A percentile compares a stretch with the other conserved stretches of the same genome.
phyloP scores from a whole-genome alignment of 1,140 invertebrate species.

The Drosophila pruinosa region DNA sequence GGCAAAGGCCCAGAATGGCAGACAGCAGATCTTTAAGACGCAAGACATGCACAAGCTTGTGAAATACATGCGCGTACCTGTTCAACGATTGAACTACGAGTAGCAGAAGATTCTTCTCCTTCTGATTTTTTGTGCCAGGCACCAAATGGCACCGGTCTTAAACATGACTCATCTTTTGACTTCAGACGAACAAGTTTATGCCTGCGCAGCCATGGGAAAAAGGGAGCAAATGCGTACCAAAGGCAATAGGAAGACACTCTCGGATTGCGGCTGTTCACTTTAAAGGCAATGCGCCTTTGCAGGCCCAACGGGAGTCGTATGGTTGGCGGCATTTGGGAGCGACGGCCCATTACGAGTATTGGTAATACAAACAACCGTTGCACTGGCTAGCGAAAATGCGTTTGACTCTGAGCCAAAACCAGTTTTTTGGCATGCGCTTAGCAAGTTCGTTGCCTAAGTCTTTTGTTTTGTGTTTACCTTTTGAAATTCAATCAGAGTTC shows the following conservation, averaged over 20 bases:
- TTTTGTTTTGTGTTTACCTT: constrained; percentile 64
- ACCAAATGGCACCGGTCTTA: constrained; percentile 22
- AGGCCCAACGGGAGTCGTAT: constrained; percentile 8
- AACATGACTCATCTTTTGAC: constrained; percentile 50
- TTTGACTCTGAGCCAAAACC: constrained; percentile 52
- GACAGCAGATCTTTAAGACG: constrained; percentile 3
- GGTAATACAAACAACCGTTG: constrained; percentile 49
- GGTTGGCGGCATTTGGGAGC: constrained; percentile 22
- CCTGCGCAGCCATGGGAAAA: constrained; percentile 64
- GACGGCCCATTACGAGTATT: neutral
- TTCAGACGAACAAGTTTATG: constrained; percentile 49
- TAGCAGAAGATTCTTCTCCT: constrained; percentile 15
- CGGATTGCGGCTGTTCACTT: neutral
- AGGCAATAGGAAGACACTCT: constrained; percentile 7
- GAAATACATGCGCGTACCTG: constrained; percentile 53
- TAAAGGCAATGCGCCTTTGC: constrained; percentile 27
- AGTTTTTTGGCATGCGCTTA: constrained; percentile 61
- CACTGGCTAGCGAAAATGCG: constrained; percentile 54
- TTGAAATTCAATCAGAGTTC: constrained; percentile 60
- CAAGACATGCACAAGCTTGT: constrained; percentile 59
- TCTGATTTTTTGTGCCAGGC: constrained; percentile 19
- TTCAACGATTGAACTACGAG: constrained; percentile 23
- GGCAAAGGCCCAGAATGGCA: constrained; percentile 12
- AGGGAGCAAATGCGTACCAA: constrained; percentile 48
- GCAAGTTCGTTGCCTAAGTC: constrained; percentile 77